These are phyloP conservation scores for Homarus gammarus DNA, from an alignment of 2,888 invertebrate genomes.

Conservation along the genomic window DNA sequence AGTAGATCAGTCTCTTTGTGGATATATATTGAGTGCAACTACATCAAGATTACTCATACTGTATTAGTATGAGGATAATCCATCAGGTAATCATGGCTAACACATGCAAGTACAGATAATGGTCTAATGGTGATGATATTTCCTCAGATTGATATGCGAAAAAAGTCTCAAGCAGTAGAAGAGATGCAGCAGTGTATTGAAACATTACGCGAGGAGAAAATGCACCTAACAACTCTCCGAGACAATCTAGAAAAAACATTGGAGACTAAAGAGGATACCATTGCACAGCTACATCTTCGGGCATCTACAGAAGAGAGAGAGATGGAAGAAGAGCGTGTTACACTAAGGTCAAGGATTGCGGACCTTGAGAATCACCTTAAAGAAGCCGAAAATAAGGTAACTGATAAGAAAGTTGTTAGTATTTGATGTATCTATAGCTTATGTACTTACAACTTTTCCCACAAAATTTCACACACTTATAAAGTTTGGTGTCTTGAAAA, in stretches of 20 bases:
- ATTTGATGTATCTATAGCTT: too few relatives aligned
- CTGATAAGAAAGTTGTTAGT: slow-evolving; percentile 24
- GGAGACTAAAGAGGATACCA: slow-evolving; percentile 30
- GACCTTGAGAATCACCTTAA: slow-evolving; percentile 64
- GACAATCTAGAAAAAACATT: slow-evolving; percentile 57
- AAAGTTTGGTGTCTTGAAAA: too few relatives aligned
- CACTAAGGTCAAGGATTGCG: slow-evolving; percentile 44
- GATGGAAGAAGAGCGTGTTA: slow-evolving; percentile 53
- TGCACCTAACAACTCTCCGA: slow-evolving; percentile 50
- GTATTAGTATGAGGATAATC: too few relatives aligned
- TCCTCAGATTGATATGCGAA: slow-evolving; percentile 71
- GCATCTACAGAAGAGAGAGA: slow-evolving; percentile 31
- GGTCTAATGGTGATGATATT: too few relatives aligned
- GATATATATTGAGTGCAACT: too few relatives aligned
- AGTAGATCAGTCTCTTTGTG: too few relatives aligned
- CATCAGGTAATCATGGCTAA: too few relatives aligned
- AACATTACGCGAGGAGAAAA: slow-evolving; percentile 63
- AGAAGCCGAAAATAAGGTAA: slow-evolving; percentile 46
- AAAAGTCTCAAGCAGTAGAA: slow-evolving; percentile 73
- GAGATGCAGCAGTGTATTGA: slow-evolving; percentile 74
- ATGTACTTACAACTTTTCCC: too few relatives aligned
- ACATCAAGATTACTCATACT: too few relatives aligned
- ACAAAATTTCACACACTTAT: too few relatives aligned
- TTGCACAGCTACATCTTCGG: slow-evolving; percentile 35
- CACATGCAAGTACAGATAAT: too few relatives aligned